phyloP scores from a whole-genome alignment of 2,888 invertebrate genomes.

The Dione vanillae region DNA sequence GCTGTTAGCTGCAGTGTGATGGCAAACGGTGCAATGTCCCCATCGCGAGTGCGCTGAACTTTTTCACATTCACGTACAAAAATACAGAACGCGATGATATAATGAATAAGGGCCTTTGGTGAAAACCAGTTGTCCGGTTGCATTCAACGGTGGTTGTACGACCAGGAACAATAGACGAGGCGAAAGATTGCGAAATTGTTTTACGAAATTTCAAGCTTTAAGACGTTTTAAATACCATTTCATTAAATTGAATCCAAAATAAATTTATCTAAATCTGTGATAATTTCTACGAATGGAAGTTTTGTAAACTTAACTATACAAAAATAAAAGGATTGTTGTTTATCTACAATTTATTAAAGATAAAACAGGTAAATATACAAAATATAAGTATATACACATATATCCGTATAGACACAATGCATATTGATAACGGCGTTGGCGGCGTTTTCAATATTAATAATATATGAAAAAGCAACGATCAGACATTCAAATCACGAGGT shows the following conservation, averaged over 20 bases:
- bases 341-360: slow-evolving; percentile 34
- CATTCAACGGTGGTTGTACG: slow-evolving; percentile 55
- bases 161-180: slow-evolving; percentile 44
- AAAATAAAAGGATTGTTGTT: slow-evolving; percentile 28
- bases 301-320: not conserved
- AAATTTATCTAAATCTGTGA: not conserved
- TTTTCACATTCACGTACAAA: slow-evolving; percentile 59
- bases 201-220: slow-evolving; percentile 7
- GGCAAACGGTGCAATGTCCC: slow-evolving; percentile 55
- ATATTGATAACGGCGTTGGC: slow-evolving; percentile 35
- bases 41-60: slow-evolving; percentile 69
- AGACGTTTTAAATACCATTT: not conserved
- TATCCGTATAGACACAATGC: slow-evolving; percentile 45
- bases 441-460: slow-evolving; percentile 17
- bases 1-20: slow-evolving; percentile 38
- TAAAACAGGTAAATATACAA: slow-evolving; percentile 31
- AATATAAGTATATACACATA: slow-evolving; percentile 39
- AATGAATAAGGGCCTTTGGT: slow-evolving; percentile 67
- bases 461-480: slow-evolving; percentile 45
- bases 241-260: not conserved
- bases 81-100: slow-evolving; percentile 63
- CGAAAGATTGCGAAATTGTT: slow-evolving; percentile 16
- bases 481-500: slow-evolving; percentile 50
- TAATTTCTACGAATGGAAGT: not conserved
- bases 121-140: slow-evolving; percentile 61